Evolutionary conservation across 2,797 vertebrate species (phyloP).

Genomic region (Periparus ater): DNA sequence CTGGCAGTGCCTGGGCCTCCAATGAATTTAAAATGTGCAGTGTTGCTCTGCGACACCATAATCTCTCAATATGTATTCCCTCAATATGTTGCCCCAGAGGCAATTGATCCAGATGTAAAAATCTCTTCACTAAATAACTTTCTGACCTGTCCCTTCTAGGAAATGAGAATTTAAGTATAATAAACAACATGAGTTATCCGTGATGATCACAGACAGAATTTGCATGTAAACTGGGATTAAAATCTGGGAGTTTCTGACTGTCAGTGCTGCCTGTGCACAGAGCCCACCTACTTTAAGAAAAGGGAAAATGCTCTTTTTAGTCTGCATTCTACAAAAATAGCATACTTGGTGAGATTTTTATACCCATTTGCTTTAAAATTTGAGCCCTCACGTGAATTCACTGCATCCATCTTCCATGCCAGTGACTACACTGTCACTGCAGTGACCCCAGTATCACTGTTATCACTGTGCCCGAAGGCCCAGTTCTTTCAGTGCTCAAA

Average conservation of each 20-base stretch:
- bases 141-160: background rate
- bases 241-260: background rate
- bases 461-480: background rate
- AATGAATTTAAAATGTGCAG: background rate
- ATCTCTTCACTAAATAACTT: background rate
- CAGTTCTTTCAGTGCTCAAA: background rate
- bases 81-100: background rate
- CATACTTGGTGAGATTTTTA: background rate
- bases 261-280: background rate
- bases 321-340: background rate
- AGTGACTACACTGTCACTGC: background rate
- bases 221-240: background rate
- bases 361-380: background rate
- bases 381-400: background rate
- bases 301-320: background rate
- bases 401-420: background rate
- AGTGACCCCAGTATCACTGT: background rate
- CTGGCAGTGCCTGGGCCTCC: background rate
- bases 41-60: rapidly evolving
- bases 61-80: background rate
- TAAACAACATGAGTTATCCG: background rate
- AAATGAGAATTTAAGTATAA: background rate
- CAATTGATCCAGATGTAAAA: background rate
- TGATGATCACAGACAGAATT: background rate
- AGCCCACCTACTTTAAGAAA: background rate